Evolutionary conservation across 2,113 vertebrate genomes (phyloP), one percentile per base, ranked within the genome.

Genomic region (Laticauda laticaudata): DNA sequence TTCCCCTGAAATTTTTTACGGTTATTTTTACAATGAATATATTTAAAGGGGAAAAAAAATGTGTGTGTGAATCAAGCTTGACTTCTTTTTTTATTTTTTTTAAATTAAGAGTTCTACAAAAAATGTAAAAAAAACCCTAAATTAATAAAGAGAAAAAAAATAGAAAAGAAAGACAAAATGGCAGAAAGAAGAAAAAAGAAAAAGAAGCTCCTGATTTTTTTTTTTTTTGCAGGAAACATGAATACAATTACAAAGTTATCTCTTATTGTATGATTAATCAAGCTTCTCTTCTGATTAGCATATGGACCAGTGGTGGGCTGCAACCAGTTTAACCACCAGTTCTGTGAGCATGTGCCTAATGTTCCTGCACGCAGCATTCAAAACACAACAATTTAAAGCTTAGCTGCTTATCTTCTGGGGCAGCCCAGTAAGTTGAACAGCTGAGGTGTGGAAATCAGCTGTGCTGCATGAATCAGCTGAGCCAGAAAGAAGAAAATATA

Each of bases 1-100:
- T 54, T 87, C 26, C 43, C 26, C 48, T 51, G 91, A 57, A 88
- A 39, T 2, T 90, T 92, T 96, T n/a, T 59, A 21, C 87, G 89
- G 54, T 4, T 1, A 87, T 2, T 11, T 92, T 48, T 94, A 88
- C 53, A 95, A 91, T 12, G 0, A 94, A 88, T 94, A 85, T 93
- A 95, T 93, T 93, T 91, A 91, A 93, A 89, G 81, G 6, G 2
- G 11, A 11, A 86, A 39, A 5, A 48, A 48, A 23, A 53, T 1
- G 2, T 3, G 8, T 43, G 85, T 12, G 85, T 48, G 69, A 75
- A 39, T 39, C n/a, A 75, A 75, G 69, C 69, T 39, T 81, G 69
- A 81, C 69, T 81, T n/a, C 4, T 64, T n/a, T 69, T 64, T n/a
- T 15, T 15, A 15, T 15, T 15, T 69, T 64, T 69, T n/a, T 15